Conservation (phyloP, 1,140 invertebrate genomes). For the Ceratina australensis region DNA sequence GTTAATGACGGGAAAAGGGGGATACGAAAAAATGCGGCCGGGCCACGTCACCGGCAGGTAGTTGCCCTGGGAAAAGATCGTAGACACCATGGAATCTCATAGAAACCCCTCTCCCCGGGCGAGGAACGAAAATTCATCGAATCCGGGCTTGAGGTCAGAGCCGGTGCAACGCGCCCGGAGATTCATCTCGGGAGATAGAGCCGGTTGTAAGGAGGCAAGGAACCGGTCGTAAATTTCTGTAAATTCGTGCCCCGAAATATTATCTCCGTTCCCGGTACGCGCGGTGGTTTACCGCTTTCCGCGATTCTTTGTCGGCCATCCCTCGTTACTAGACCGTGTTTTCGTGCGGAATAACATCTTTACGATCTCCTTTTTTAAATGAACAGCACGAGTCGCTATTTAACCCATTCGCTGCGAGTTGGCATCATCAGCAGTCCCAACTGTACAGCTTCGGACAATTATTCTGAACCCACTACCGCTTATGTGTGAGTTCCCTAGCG, state of each 20-base stretch:
- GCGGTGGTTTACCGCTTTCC: background rate
- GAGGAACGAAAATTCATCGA: constrained; percentile 19
- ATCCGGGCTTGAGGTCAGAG: constrained; percentile 25
- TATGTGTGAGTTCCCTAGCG: too few species aligned
- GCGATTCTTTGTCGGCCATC: background rate
- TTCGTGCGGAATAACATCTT: too few species aligned
- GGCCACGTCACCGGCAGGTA: constrained; percentile 58
- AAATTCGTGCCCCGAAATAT: constrained; percentile 46
- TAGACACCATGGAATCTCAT: constrained; percentile 55
- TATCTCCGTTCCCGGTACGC: constrained; percentile 30
- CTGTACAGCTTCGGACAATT: too few species aligned
- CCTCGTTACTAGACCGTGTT: background rate
- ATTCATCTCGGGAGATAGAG: constrained; percentile 45
- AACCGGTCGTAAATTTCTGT: constrained; percentile 49
- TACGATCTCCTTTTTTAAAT: too few species aligned
- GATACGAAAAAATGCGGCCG: constrained; percentile 41
- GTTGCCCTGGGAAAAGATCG: constrained; percentile 40
- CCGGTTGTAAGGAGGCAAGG: background rate
- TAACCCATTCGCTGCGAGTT: too few species aligned
- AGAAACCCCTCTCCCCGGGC: background rate
- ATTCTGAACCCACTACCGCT: too few species aligned
- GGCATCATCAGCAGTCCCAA: too few species aligned
- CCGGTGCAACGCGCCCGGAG: constrained; percentile 9
- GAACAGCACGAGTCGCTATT: too few species aligned
- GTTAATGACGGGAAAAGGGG: constrained; percentile 39